Evolutionary conservation across 2,113 vertebrate species (phyloP).

Genomic region (Scomber japonicus): DNA sequence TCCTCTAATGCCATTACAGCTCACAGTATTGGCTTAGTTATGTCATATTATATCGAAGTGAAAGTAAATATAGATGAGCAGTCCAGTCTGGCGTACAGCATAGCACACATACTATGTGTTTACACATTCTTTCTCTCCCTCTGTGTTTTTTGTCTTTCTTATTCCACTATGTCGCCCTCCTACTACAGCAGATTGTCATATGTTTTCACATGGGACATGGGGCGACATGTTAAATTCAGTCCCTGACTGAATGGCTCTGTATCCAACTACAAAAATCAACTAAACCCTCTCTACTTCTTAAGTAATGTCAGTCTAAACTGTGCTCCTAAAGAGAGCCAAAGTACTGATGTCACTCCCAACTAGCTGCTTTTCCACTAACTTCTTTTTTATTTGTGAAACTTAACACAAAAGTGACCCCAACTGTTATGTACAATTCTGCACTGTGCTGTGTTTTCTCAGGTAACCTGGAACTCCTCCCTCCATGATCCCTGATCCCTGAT

Average conservation of each 20-base stretch:
- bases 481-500: no score
- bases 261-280: neutral
- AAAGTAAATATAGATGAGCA: constrained; percentile 44
- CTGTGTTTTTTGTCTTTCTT: neutral
- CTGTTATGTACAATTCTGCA: no score
- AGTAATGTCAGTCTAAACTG: neutral
- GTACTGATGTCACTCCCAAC: neutral
- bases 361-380: no score
- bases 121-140: neutral
- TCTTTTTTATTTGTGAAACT: no score
- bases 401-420: no score
- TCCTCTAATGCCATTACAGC: constrained; percentile 62
- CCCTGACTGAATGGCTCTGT: neutral
- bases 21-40: constrained; percentile 40
- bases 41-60: constrained; percentile 51
- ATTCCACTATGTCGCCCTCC: neutral
- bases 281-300: neutral
- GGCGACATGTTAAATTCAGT: constrained; percentile 25
- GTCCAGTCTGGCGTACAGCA: constrained; percentile 7
- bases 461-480: no score
- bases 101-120: neutral
- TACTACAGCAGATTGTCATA: neutral
- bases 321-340: neutral
- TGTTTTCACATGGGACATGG: constrained; percentile 15
- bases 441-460: no score